These are phyloP conservation scores for Polyommatus icarus DNA, from an alignment of 2,888 invertebrate genomes.

Conservation along the genomic window DNA sequence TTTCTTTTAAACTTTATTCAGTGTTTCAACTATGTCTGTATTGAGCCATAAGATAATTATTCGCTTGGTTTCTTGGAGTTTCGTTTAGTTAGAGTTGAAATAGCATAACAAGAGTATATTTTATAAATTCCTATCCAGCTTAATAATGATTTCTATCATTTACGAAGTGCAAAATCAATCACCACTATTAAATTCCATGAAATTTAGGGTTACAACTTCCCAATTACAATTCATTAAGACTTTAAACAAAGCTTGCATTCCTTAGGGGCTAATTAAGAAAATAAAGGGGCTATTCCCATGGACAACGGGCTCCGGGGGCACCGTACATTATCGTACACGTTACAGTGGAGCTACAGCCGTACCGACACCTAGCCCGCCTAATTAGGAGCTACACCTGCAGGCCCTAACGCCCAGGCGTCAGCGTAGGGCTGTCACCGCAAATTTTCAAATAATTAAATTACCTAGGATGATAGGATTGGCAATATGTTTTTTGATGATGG, in stretches of 20 bases:
- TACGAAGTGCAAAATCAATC: background rate
- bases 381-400: conserved; percentile 69
- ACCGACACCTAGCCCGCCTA: conserved; percentile 74
- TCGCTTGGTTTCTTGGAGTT: background rate
- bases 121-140: no score
- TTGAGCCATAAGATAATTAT: background rate
- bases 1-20: background rate
- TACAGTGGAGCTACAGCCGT: conserved; percentile 69
- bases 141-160: no score
- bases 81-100: no score
- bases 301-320: conserved; percentile 43
- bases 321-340: conserved; percentile 56
- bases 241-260: background rate
- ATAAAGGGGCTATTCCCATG: conserved; percentile 43
- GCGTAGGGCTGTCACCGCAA: conserved; percentile 54
- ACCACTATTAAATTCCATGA: background rate
- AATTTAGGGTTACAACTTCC: conserved; percentile 14
- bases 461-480: no score
- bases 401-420: conserved; percentile 56
- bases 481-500: no score
- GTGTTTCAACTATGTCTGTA: background rate
- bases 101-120: no score
- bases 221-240: conserved; percentile 10
- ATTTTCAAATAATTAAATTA: background rate
- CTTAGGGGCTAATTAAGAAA: conserved; percentile 38